These are phyloP conservation scores for Araneus ventricosus DNA, from an alignment of 1,140 invertebrate genomes.

Conservation along the genomic window DNA sequence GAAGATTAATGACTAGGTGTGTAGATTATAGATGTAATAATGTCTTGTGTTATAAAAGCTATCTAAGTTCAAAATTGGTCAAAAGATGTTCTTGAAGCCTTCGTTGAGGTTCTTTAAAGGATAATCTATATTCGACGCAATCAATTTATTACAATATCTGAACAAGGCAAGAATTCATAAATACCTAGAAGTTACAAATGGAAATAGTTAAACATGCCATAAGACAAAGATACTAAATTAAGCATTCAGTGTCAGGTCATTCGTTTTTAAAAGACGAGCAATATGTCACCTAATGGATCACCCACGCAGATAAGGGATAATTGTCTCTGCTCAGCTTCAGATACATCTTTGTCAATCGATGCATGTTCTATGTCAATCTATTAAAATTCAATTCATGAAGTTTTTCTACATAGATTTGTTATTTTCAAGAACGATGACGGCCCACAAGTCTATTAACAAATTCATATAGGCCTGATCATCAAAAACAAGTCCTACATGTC, in stretches of 20 bases:
- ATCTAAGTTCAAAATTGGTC: neutral
- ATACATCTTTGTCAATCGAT: neutral
- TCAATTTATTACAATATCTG: neutral
- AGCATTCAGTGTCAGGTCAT: neutral
- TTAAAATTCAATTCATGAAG: neutral
- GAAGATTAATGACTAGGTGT: neutral
- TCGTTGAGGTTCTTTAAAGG: neutral
- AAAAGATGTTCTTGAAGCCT: neutral
- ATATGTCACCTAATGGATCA: neutral
- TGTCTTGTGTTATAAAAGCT: neutral
- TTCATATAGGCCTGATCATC: neutral
- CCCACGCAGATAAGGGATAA: neutral
- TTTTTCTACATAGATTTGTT: neutral
- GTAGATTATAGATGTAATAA: neutral
- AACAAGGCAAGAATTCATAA: neutral
- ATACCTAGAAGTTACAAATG: neutral
- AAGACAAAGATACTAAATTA: neutral
- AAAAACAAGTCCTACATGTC: too few species aligned
- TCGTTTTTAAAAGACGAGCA: neutral
- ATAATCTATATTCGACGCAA: neutral
- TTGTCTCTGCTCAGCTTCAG: neutral
- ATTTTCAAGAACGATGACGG: neutral
- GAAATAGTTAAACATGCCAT: neutral
- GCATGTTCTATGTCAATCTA: neutral
- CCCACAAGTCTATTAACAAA: neutral